These are phyloP conservation scores for Automeris io DNA, from an alignment of 2,888 invertebrate species.

Conservation along the genomic window DNA sequence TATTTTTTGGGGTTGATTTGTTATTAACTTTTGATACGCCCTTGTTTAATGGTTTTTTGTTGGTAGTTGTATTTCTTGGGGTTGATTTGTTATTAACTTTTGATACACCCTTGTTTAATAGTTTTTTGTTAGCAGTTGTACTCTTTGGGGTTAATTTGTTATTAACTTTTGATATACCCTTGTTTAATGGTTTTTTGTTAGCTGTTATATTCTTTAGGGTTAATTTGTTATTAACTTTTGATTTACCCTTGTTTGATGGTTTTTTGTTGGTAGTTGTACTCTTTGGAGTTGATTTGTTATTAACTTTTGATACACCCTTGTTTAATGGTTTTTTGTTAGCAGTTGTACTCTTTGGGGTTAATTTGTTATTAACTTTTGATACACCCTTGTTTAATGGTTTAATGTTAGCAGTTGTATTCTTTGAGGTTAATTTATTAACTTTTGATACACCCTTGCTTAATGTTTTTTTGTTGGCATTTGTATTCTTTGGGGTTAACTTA, in stretches of 20 bases:
- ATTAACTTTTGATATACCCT: no score
- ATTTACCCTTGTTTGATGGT: slow-evolving; percentile 7
- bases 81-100: neutral
- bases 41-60: neutral
- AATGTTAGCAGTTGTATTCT: no score
- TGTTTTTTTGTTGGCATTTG: no score
- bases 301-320: neutral
- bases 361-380: no score
- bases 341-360: neutral
- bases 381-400: no score
- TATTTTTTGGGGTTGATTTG: neutral
- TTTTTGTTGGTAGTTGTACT: slow-evolving; percentile 3
- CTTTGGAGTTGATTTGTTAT: neutral
- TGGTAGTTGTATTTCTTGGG: neutral
- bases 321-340: neutral
- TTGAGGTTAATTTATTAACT: no score
- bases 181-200: no score
- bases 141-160: no score
- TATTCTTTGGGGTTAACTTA: no score
- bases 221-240: neutral
- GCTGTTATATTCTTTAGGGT: no score
- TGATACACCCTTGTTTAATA: slow-evolving; percentile 6
- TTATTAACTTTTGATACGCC: neutral
- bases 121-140: no score
- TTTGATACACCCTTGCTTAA: no score